A percentile compares a stretch with the other conserved stretches of the same genome.
Conservation (phyloP, 2,113 vertebrate species). For the Hippocampus guttulatus region DNA sequence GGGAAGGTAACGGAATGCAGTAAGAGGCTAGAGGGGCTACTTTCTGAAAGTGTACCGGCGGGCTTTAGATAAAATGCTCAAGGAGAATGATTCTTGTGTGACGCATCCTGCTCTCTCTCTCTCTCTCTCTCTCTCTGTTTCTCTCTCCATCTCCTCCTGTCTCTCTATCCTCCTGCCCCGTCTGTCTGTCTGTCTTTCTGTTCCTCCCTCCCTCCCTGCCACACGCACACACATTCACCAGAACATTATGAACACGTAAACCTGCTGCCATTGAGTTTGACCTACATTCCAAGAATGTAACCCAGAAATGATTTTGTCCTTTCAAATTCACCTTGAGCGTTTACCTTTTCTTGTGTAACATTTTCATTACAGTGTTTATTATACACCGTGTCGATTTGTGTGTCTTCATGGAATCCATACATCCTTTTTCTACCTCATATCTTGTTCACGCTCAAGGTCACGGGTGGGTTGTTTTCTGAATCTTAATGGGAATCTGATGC, state of each 20-base stretch:
- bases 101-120: slow-evolving; percentile 1
- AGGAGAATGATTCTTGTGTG: slow-evolving; percentile 33
- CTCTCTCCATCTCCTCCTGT: neutral
- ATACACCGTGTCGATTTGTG: neutral
- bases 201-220: neutral
- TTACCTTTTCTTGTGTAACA: neutral
- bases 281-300: slow-evolving; percentile 52
- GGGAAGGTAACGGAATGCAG: neutral
- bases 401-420: neutral
- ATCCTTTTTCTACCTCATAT: too few species aligned
- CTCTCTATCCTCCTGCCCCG: too few species aligned
- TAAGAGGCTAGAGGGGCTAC: slow-evolving; percentile 15
- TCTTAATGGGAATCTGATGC: neutral
- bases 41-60: slow-evolving; percentile 39
- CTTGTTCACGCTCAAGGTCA: neutral
- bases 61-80: slow-evolving; percentile 34
- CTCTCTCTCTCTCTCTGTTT: neutral
- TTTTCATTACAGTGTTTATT: neutral
- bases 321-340: slow-evolving; percentile 27
- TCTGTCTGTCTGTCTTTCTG: too few species aligned
- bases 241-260: neutral
- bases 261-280: slow-evolving; percentile 35
- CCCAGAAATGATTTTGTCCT: slow-evolving; percentile 30
- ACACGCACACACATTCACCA: slow-evolving; percentile 1
- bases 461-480: neutral